These are phyloP conservation scores for Morpho helenor DNA, from an alignment of 2,888 invertebrate genomes.

Conservation along the genomic window DNA sequence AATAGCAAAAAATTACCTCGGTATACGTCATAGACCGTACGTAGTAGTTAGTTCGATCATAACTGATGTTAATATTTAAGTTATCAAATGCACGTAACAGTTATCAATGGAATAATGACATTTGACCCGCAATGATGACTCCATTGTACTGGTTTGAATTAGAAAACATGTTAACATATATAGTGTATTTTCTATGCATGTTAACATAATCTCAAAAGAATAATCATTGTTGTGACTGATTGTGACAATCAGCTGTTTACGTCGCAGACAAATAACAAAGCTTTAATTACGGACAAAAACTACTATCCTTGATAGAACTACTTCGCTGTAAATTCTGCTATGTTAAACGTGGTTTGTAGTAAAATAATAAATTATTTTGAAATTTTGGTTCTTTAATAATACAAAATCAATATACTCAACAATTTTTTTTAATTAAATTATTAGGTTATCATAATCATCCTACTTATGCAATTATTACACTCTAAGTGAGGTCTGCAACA, in stretches of 20 bases:
- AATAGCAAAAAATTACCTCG: conserved; percentile 26
- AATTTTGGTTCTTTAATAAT: too few relatives aligned
- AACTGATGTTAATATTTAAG: conserved; percentile 1
- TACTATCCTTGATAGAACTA: too few relatives aligned
- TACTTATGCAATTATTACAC: too few relatives aligned
- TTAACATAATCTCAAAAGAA: conserved; percentile 12
- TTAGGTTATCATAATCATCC: too few relatives aligned
- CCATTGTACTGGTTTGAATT: conserved; percentile 33
- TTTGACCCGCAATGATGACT: conserved; percentile 49
- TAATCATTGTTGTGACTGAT: conserved; percentile 8
- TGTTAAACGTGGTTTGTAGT: too few relatives aligned
- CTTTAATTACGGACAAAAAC: too few relatives aligned
- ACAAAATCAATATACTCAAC: too few relatives aligned
- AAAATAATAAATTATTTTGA: too few relatives aligned
- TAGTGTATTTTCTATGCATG: conserved; percentile 1
- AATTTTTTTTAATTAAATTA: too few relatives aligned
- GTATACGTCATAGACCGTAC: conserved; percentile 5
- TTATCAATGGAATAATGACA: conserved; percentile 53
- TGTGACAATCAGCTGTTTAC: conserved; percentile 12
- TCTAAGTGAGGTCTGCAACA: too few relatives aligned
- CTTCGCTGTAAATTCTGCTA: too few relatives aligned
- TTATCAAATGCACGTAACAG: conserved; percentile 18
- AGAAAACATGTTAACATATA: conserved; percentile 20
- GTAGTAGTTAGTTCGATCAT: conserved; percentile 1
- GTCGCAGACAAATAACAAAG: too few relatives aligned